Percentiles rank a stretch among this genome's conserved stretches.
phyloP scores from a whole-genome alignment of 2,888 invertebrate genomes.

The Malthinus flaveolus region DNA sequence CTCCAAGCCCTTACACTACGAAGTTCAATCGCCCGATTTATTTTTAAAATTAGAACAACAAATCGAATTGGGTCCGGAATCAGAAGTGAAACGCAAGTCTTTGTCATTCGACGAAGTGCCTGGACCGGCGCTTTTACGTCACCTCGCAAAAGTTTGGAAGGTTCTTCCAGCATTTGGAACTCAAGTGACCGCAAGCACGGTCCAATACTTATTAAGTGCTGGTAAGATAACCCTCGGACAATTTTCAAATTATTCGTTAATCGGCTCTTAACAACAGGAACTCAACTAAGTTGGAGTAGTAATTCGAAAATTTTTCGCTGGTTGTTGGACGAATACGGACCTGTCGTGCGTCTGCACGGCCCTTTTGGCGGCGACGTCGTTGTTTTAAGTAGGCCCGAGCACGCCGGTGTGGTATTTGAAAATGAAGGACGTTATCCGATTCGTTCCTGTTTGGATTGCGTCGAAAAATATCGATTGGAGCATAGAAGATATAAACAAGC shows the following conservation, averaged over 20 bases:
- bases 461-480: constrained; percentile 66
- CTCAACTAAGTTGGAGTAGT: constrained; percentile 55
- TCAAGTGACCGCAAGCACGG: constrained; percentile 60
- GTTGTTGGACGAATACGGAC: constrained; percentile 62
- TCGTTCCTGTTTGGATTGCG: constrained; percentile 64
- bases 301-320: constrained; percentile 54
- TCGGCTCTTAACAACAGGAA: constrained; percentile 39
- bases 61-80: constrained; percentile 25
- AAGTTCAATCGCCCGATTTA: constrained; percentile 10
- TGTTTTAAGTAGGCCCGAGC: constrained; percentile 65
- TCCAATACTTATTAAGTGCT: constrained; percentile 59
- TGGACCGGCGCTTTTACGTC: constrained; percentile 62
- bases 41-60: constrained; percentile 30
- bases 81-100: constrained; percentile 35
- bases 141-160: constrained; percentile 62
- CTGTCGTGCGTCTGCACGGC: constrained; percentile 67
- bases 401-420: constrained; percentile 64
- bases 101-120: constrained; percentile 66
- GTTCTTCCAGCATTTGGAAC: constrained; percentile 66
- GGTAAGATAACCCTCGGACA: constrained; percentile 54
- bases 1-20: neutral
- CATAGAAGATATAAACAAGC: constrained; percentile 59
- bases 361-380: constrained; percentile 68
- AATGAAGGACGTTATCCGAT: constrained; percentile 64
- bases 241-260: neutral